Base-by-base conservation (phyloP, 2,888 invertebrate genomes). In the Agrochola litura region DNA sequence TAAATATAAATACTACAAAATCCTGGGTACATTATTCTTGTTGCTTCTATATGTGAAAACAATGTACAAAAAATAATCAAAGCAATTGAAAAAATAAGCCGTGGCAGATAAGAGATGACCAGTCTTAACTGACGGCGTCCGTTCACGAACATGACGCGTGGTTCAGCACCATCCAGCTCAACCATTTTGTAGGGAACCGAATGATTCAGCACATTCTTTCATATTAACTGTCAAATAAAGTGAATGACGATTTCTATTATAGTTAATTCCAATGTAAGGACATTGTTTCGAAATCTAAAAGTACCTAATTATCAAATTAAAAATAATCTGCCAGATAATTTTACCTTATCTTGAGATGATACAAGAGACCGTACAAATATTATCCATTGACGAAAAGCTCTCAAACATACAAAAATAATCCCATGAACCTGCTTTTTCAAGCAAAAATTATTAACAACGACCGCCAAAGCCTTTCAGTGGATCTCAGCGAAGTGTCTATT, bases 401-500 rank as follows among this genome's bases (percentile, higher is more conserved):
- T 25, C 1, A 60, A 49, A 60, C 25, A 19, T 16, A 41, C 6
- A 88, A 86, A 85, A 86, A 81, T 30, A 66, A 60, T 37, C 49
- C 43, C 82, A 86, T 89, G 88, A 89, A 89, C 85, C 22, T 83
- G 86, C 77, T 75, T 76, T 88, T 88, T 75, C 68, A 75, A 77
- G 84, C 81, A 89, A 91, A 92, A 92, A 92, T 88, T 89, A 92
- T 91, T 92, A 89, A 87, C 86, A 90, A 87, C 88, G 82, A 84
- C 86, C 85, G 66, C 78, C 72, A 89, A 90, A 90, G 88, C 89
- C 86, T 92, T 92, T 89, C 89, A 88, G 84, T 78, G 85, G 90
- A 92, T 92, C 90, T 86, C 78, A 84, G 76, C 88, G 90, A 92
- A 93, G 92, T 91, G 89, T 92, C 92, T 90, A 93, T 94, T 95